Evolutionary conservation across 2,797 vertebrate species (phyloP), one percentile per base, ranked within the genome.

Genomic region (Rhinichthys osculus): DNA sequence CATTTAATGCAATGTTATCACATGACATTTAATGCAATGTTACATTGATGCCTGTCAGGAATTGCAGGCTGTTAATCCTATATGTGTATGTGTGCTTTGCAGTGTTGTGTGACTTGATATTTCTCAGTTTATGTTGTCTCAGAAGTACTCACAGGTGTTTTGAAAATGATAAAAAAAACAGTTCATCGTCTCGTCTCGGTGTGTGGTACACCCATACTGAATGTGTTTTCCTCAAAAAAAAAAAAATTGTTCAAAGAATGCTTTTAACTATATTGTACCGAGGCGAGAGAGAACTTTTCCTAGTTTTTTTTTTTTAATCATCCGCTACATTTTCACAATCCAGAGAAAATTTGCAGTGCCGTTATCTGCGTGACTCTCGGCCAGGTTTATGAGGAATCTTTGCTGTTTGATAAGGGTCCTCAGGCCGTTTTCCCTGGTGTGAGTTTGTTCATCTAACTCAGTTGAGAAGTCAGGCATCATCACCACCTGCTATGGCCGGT

Each of bases 401-500:
- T 86, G 72, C 82, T 80, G 72, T 74, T 70, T 88, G 88, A 88
- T 89, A 80, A 85, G 47, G 66, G 78, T 87, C 81, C 72, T 87
- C 62, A 57, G 73, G 54, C 40, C 16, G 3, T 80, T 40, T 71
- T 74, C 50, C 50, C n/a, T 82, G 71, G 44, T 71, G 40, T 30
- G 54, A 52, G 77, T 85, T 81, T 72, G 57, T 74, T 59, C 69
- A 64, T 81, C 69, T 78, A 2, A 64, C 82, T 78, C 66, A 40
- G 44, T 62, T 62, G 66, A 71, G 80, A 78, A 74, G 81, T 71
- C 30, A 38, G 40, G 70, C 35, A 27, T 85, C 40, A 66, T 72
- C 35, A 81, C 74, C 42, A 50, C 27, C 66, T 44, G 71, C 52
- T 57, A 50, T 59, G 40, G 7, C 70, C 64, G 9, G 52, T 78